Base-by-base conservation (phyloP, 2,888 invertebrate genomes). In the Parnassius smintheus region DNA sequence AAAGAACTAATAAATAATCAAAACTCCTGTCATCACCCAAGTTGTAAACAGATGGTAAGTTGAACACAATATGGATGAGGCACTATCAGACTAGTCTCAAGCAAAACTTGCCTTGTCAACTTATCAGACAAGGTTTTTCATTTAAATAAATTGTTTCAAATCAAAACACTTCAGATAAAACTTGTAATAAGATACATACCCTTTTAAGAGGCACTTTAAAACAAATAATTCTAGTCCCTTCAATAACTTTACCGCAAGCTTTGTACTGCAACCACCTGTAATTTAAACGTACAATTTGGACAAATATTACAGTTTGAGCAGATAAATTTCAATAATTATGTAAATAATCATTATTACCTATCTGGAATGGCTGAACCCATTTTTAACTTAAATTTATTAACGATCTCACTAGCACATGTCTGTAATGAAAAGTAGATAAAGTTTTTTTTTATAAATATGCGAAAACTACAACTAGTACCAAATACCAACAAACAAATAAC, bases 141-240 rank as follows among this genome's bases (percentile, higher is more conserved):
- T 35, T 44, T 44, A 46, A 46, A n/a, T 8, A 46, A 46, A n/a
- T n/a, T 12, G 3, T 46, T n/a, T 11, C 2, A 46, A 46, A 46
- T n/a, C 10, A 11, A 7, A n/a, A 46, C 4, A 41, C 9, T 35
- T 18, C 48, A 12, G 8, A 8, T 10, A 22, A 41, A 56, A 9
- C 44, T n/a, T 45, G 2, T n/a, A 50, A 57, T 42, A 2, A 42
- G 35, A 42, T n/a, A 77, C 88, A 80, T 75, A 92, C 92, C 81
- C 76, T 82, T 72, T 74, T 78, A 1, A 92, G 73, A 22, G 96
- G 96, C 44, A 95, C 95, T 87, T 96, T 96, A 81, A 96, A 96
- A 66, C 95, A 93, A 72, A 96, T 86, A 70, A 96, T 93, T 68
- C 93, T 93, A 4, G 96, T 96, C 18, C 94, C 94, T 64, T 92